Conservation (phyloP, 2,113 vertebrate species). For the Vireo altiloquus region DNA sequence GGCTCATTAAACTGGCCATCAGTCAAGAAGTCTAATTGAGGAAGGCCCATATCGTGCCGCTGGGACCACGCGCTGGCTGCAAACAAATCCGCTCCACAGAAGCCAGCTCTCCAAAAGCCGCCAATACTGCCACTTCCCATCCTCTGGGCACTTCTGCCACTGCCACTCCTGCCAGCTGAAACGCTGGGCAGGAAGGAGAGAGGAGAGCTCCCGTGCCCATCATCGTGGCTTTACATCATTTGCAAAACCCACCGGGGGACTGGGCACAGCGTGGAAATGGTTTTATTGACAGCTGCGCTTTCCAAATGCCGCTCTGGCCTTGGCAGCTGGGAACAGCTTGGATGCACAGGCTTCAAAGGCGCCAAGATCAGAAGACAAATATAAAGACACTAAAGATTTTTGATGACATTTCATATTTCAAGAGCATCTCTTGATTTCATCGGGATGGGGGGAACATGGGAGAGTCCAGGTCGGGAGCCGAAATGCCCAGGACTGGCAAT, state of each 20-base stretch:
- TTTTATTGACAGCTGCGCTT: not conserved
- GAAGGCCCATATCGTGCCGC: not conserved
- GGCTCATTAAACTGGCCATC: conserved; percentile 81
- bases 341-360: not conserved
- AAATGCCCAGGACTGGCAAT: not conserved
- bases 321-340: not conserved
- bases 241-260: not conserved
- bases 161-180: not conserved
- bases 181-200: not conserved
- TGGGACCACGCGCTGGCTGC: conserved; percentile 27
- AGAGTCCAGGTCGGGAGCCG: fast-evolving
- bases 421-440: not conserved
- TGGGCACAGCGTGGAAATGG: fast-evolving
- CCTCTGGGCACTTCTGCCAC: not conserved
- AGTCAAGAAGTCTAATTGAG: conserved; percentile 77
- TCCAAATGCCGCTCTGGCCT: not conserved
- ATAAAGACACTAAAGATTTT: not conserved
- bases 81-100: not conserved
- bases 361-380: not conserved
- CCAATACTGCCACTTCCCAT: not conserved
- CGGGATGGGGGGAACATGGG: not conserved
- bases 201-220: not conserved
- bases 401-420: not conserved
- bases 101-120: not conserved
- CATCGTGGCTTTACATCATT: not conserved